Conservation (phyloP, 2,113 vertebrate genomes). For the Mustelus asterias region DNA sequence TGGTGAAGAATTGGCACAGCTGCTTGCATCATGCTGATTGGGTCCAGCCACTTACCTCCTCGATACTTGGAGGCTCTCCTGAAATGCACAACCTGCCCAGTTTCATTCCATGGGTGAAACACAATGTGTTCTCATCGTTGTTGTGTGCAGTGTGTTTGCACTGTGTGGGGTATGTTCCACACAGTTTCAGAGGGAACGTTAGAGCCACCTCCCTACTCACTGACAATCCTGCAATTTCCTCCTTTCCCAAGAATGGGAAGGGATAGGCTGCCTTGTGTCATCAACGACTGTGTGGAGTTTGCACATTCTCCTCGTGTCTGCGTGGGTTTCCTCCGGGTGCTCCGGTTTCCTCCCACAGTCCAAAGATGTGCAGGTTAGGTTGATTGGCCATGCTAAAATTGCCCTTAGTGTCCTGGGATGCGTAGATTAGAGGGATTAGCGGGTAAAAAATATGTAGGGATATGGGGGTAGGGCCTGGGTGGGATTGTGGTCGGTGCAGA, state of each 20-base stretch:
- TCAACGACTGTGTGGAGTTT: too few relatives aligned
- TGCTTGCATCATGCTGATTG: not conserved
- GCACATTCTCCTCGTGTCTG: too few relatives aligned
- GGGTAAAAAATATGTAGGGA: too few relatives aligned
- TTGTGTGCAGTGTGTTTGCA: not conserved
- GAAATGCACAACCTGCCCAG: not conserved
- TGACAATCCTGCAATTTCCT: not conserved
- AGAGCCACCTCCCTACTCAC: not conserved
- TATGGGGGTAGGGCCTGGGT: too few relatives aligned
- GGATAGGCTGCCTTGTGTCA: not conserved
- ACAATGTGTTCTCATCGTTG: not conserved
- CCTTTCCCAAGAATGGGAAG: not conserved
- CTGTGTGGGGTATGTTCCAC: not conserved
- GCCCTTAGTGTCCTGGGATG: too few relatives aligned
- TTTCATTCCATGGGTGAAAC: not conserved
- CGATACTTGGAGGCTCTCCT: not conserved
- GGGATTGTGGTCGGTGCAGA: too few relatives aligned
- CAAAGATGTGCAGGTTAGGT: too few relatives aligned
- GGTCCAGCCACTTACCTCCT: not conserved
- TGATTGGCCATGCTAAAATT: too few relatives aligned
- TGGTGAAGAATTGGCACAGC: not conserved
- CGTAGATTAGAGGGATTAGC: too few relatives aligned
- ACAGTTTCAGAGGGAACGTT: not conserved
- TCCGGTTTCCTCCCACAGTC: too few relatives aligned
- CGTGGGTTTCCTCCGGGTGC: too few relatives aligned